A percentile compares a stretch with the other conserved stretches of the same genome.
phyloP scores from a whole-genome alignment of 2,113 vertebrate genomes.

The Zosterops pallidus region DNA sequence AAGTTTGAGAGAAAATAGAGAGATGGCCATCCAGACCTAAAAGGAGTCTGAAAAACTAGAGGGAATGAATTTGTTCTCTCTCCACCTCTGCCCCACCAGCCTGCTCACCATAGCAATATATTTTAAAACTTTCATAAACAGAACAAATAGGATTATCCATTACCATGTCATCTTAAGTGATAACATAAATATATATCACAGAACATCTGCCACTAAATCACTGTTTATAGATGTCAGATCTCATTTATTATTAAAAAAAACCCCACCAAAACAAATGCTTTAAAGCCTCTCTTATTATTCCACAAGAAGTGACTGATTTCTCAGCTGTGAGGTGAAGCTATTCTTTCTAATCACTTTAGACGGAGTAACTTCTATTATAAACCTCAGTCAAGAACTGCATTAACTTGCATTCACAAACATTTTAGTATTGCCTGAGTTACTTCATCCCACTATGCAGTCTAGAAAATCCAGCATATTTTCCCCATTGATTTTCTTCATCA shows the following conservation, averaged over 20 bases:
- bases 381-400: neutral
- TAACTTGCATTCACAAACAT: neutral
- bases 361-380: neutral
- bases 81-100: constrained; percentile 1
- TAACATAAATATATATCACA: constrained; percentile 62
- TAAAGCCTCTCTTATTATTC: constrained; percentile 23
- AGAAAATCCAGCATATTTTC: neutral
- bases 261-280: neutral
- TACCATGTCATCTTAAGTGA: constrained; percentile 51
- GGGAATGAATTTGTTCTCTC: neutral
- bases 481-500: constrained; percentile 15
- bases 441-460: neutral
- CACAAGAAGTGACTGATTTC: neutral
- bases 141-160: constrained; percentile 37
- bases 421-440: neutral
- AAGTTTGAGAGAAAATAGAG: constrained; percentile 66
- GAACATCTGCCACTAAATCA: constrained; percentile 64
- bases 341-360: constrained; percentile 14
- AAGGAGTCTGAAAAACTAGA: neutral
- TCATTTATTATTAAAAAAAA: constrained; percentile 59
- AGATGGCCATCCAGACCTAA: neutral
- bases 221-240: constrained; percentile 55
- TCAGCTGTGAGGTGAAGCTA: neutral
- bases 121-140: constrained; percentile 53
- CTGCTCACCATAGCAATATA: neutral